phyloP scores from a whole-genome alignment of 1,140 invertebrate species.

The Drosophila miranda region DNA sequence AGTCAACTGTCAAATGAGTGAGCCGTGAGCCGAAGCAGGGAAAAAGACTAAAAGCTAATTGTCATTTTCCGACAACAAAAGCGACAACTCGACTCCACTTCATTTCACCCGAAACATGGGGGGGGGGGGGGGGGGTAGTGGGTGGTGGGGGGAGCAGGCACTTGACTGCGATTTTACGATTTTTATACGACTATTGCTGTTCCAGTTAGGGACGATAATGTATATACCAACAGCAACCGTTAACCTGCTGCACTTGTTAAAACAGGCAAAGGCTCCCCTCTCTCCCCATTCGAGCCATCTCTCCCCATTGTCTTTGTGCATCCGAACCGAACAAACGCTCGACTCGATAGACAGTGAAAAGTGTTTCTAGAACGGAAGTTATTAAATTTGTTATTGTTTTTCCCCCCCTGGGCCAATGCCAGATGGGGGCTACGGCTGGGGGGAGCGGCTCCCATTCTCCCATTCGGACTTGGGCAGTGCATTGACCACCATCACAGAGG shows the following conservation, averaged over 20 bases:
- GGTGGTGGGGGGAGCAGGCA: no score
- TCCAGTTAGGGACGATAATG: conserved; percentile 58
- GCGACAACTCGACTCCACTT: conserved; percentile 49
- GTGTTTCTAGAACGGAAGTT: conserved; percentile 79
- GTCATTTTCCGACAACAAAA: conserved; percentile 77
- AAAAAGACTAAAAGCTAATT: conserved; percentile 61
- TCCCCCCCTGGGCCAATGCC: conserved; percentile 1
- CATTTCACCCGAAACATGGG: conserved; percentile 33
- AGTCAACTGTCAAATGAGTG: conserved; percentile 68
- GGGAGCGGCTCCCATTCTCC: background rate
- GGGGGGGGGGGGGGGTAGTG: background rate
- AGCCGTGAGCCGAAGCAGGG: conserved; percentile 10
- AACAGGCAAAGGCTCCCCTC: background rate
- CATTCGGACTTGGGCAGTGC: conserved; percentile 28
- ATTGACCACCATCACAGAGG: conserved; percentile 53
- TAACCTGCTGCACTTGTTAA: conserved; percentile 53
- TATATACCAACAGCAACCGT: conserved; percentile 20
- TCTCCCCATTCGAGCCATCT: conserved; percentile 1
- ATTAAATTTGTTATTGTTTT: conserved; percentile 73
- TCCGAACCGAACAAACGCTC: conserved; percentile 16
- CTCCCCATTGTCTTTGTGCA: conserved; percentile 69
- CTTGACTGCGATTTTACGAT: conserved; percentile 15
- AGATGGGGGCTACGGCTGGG: no score
- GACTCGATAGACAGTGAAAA: conserved; percentile 44
- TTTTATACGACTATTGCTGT: conserved; percentile 8